A percentile compares a stretch with the other conserved stretches of the same genome.
Conservation (phyloP, 1,140 invertebrate species). For the Drosophila ercepeae region DNA sequence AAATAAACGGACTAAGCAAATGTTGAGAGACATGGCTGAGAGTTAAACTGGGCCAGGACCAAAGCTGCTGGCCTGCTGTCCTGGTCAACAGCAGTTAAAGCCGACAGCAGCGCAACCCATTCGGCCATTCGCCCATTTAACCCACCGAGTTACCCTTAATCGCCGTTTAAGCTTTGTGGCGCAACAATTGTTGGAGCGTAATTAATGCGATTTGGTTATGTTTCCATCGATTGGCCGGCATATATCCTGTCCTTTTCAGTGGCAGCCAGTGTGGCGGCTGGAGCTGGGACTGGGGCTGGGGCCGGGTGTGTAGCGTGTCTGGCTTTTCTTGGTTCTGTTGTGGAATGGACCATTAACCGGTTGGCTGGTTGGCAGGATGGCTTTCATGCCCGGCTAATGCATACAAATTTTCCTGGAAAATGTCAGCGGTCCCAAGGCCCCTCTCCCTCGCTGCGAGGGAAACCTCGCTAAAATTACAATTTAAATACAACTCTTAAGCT, state of each 20-base stretch:
- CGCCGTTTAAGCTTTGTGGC: slow-evolving; percentile 79
- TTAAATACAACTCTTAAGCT: background rate
- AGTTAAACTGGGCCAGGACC: slow-evolving; percentile 4
- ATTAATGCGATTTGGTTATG: slow-evolving; percentile 79
- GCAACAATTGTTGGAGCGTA: slow-evolving; percentile 79
- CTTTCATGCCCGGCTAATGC: slow-evolving; percentile 52
- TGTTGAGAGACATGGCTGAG: background rate
- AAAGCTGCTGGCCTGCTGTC: background rate
- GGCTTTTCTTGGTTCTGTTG: slow-evolving; percentile 17
- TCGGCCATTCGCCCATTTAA: background rate
- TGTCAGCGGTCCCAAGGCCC: slow-evolving; percentile 33
- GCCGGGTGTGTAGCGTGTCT: slow-evolving; percentile 10
- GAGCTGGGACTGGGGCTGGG: background rate
- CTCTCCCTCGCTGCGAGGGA: too few relatives aligned
- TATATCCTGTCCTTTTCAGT: slow-evolving; percentile 29
- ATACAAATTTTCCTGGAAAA: slow-evolving; percentile 54
- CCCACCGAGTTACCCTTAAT: slow-evolving; percentile 50
- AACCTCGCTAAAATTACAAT: background rate
- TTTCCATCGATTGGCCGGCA: slow-evolving; percentile 67
- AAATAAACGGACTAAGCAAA: slow-evolving; percentile 23
- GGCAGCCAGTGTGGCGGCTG: background rate
- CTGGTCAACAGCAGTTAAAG: slow-evolving; percentile 20
- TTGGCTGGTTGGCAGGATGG: slow-evolving; percentile 44
- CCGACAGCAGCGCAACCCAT: background rate
- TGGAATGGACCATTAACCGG: slow-evolving; percentile 33